phyloP scores from a whole-genome alignment of 2,888 invertebrate species.

The Liposcelis brunnea region DNA sequence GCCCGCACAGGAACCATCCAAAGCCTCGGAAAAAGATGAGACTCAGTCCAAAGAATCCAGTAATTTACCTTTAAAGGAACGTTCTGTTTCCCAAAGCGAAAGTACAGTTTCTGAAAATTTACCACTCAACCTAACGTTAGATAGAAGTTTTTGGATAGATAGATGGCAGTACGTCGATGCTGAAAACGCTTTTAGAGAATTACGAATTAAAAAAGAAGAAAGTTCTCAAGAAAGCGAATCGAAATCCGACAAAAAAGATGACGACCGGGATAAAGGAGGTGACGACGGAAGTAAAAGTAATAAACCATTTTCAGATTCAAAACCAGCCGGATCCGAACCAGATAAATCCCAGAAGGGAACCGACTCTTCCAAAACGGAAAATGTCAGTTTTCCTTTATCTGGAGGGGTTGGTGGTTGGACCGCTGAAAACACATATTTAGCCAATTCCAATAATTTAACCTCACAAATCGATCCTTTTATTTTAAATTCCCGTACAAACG shows the following conservation, averaged over 20 bases:
- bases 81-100: neutral
- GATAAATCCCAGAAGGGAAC: slow-evolving; percentile 11
- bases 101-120: slow-evolving; percentile 1
- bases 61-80: too few relatives aligned
- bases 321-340: slow-evolving; percentile 13
- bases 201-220: neutral
- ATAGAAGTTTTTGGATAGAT: slow-evolving; percentile 14
- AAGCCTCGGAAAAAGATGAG: too few relatives aligned
- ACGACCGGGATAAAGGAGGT: slow-evolving; percentile 15
- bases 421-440: slow-evolving; percentile 59
- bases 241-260: slow-evolving; percentile 5
- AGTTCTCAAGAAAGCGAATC: neutral
- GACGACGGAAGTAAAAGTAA: slow-evolving; percentile 12
- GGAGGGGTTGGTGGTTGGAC: slow-evolving; percentile 68
- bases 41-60: too few relatives aligned
- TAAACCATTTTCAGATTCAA: slow-evolving; percentile 11
- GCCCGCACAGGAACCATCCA: too few relatives aligned
- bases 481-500: slow-evolving; percentile 1
- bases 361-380: slow-evolving; percentile 48
- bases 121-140: neutral
- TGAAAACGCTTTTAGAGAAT: slow-evolving; percentile 9
- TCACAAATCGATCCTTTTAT: slow-evolving; percentile 9
- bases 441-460: slow-evolving; percentile 7
- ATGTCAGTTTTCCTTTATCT: slow-evolving; percentile 32
- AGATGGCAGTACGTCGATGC: slow-evolving; percentile 16